Percentiles rank a stretch among this genome's conserved stretches.
Evolutionary conservation across 2,113 vertebrate species (phyloP).

Genomic region (Triplophysa tibetana): DNA sequence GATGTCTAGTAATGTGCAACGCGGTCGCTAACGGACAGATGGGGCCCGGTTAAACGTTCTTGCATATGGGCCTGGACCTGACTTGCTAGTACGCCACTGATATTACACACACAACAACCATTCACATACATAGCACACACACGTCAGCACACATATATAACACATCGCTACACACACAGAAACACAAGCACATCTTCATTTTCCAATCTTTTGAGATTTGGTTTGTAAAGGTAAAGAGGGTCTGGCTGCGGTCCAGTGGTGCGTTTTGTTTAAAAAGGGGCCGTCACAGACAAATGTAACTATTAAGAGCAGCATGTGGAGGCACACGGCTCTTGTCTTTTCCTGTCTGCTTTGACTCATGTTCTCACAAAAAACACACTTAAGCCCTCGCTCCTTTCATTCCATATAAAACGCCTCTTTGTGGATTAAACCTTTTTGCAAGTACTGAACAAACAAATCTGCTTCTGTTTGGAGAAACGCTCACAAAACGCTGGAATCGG

Average conservation of each 20-base stretch:
- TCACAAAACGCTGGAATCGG: slow-evolving; percentile 24
- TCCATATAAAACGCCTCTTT: slow-evolving; percentile 24
- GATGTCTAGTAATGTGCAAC: no score
- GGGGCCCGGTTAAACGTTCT: no score
- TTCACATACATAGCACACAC: slow-evolving; percentile 1
- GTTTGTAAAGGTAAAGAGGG: slow-evolving; percentile 62
- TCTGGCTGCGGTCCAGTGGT: slow-evolving; percentile 61
- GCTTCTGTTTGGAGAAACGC: slow-evolving; percentile 19
- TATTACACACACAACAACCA: neutral
- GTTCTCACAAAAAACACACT: slow-evolving; percentile 52
- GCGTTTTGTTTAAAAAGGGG: slow-evolving; percentile 66
- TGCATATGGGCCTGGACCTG: no score
- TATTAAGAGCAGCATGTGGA: slow-evolving; percentile 64
- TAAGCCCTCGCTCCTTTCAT: slow-evolving; percentile 46
- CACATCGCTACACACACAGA: neutral
- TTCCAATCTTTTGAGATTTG: slow-evolving; percentile 47
- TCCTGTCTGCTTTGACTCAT: slow-evolving; percentile 44
- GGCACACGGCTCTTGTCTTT: slow-evolving; percentile 64
- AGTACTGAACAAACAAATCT: slow-evolving; percentile 2
- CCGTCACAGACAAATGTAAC: slow-evolving; percentile 55
- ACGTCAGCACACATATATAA: no score
- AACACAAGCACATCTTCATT: neutral
- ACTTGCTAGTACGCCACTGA: no score
- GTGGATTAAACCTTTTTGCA: slow-evolving; percentile 22
- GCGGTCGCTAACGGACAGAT: no score